These are phyloP conservation scores for Anthonomus grandis DNA, from an alignment of 1,140 invertebrate genomes.

Conservation along the genomic window DNA sequence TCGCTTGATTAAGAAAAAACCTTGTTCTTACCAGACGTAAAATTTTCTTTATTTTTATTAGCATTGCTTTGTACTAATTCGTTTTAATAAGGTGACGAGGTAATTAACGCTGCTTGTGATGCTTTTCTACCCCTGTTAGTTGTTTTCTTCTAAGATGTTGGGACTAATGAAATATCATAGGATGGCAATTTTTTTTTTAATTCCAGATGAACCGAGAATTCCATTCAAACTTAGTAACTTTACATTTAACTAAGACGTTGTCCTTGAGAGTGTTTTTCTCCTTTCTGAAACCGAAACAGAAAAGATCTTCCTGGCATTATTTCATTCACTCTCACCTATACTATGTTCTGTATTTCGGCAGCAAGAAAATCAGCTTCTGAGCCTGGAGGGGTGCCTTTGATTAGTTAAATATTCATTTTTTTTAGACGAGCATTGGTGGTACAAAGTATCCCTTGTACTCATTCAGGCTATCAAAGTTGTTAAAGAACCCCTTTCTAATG, in stretches of 20 bases:
- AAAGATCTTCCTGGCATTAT: neutral
- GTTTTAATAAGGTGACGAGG: conserved; percentile 9
- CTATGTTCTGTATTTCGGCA: conserved; percentile 12
- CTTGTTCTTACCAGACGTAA: neutral
- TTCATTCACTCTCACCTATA: neutral
- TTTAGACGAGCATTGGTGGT: too few species aligned
- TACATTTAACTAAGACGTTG: conserved; percentile 1
- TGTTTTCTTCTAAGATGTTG: too few species aligned
- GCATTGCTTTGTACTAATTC: conserved; percentile 3
- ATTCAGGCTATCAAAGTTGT: too few species aligned
- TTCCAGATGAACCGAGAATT: too few species aligned
- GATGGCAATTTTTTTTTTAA: neutral
- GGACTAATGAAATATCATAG: conserved; percentile 5
- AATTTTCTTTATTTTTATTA: neutral
- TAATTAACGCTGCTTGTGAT: neutral
- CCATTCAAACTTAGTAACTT: neutral
- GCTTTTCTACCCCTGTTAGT: conserved; percentile 4
- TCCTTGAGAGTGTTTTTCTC: neutral
- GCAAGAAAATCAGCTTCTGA: conserved; percentile 28
- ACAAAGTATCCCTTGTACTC: too few species aligned
- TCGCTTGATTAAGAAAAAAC: too few species aligned
- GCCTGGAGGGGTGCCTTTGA: conserved; percentile 9
- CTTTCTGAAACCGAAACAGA: conserved; percentile 4
- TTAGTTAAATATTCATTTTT: neutral
- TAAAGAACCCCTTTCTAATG: too few species aligned